Conservation (phyloP, 1,140 invertebrate species). For the Caenorhabditis briggsae region DNA sequence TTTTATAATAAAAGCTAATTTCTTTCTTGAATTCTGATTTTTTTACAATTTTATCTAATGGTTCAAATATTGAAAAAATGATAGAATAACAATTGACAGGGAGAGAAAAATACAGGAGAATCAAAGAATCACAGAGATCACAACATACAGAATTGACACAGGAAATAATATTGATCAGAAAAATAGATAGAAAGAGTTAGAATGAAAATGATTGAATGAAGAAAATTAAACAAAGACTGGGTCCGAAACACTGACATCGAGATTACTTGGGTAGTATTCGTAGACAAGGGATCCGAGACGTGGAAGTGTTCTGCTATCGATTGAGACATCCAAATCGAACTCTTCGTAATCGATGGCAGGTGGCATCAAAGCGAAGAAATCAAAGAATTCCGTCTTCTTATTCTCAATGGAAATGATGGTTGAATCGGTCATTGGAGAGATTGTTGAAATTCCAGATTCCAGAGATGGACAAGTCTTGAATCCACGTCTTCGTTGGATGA, state of each 20-base stretch:
- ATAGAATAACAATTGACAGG: no score
- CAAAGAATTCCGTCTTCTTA: not conserved
- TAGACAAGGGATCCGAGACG: not conserved
- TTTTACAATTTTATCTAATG: no score
- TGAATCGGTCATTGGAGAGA: not conserved
- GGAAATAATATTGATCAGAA: not conserved
- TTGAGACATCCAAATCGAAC: not conserved
- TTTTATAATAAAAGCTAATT: not conserved
- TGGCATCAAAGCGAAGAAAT: slow-evolving; percentile 38
- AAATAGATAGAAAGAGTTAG: no score
- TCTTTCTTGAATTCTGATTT: no score
- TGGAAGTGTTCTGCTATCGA: not conserved
- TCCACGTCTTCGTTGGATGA: not conserved
- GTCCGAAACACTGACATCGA: not conserved
- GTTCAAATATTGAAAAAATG: no score
- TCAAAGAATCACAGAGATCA: slow-evolving; percentile 4
- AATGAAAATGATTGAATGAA: not conserved
- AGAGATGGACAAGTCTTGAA: slow-evolving; percentile 1
- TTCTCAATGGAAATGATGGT: not conserved
- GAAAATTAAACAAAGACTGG: slow-evolving; percentile 18
- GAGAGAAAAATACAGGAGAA: no score
- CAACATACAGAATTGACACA: not conserved
- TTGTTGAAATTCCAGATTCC: slow-evolving; percentile 27
- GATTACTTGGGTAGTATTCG: not conserved
- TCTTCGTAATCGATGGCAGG: slow-evolving; percentile 6